Evolutionary conservation across 2,888 invertebrate species (phyloP), one percentile per base, ranked within the genome.

Genomic region (Scaeva pyrastri): DNA sequence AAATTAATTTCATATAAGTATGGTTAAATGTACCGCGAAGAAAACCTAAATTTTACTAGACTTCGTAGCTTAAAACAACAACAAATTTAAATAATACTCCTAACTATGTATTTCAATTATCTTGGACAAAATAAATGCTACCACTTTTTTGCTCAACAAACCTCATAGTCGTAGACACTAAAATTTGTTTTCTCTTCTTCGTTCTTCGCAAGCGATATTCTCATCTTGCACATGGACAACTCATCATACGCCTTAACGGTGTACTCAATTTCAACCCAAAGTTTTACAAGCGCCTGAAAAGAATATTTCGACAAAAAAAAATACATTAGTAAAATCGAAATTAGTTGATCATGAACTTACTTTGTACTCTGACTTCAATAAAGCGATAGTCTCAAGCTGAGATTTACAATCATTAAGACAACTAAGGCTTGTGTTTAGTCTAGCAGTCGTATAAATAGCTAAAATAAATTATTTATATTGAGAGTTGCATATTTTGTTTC

Each of bases 201-300:
- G 6, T 90, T 86, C 8, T 90, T 84, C 0, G 90, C 90, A 2
- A 91, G 77, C 1, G 88, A 80, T 26, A 92, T 90, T 11, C 96
- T 92, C 87, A 94, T 94, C 89, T 95, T 95, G 48, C 95, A 95
- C 94, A 96, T 96, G 89, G 94, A 94, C 56, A 96, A 90, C 91
- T 97, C 96, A 91, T 97, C 96, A 78, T 94, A 93, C 0, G 95
- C 95, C 74, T 95, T 93, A 31, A 92, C 91, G 12, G 91, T 90
- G 88, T 90, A 91, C 80, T 93, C 92, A 41, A 90, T 90, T 88
- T 93, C 93, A 73, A 93, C 91, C 93, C 93, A 93, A 26, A 90
- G 89, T 85, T 92, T 92, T 1, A 90, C 90, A 14, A 90, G 89
- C 45, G 89, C 89, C 88, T 92, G 11, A 4, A 55, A 2, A 23